Evolutionary conservation across 2,113 vertebrate genomes (phyloP), one percentile per base, ranked within the genome.

Genomic region (Labeo rohita): DNA sequence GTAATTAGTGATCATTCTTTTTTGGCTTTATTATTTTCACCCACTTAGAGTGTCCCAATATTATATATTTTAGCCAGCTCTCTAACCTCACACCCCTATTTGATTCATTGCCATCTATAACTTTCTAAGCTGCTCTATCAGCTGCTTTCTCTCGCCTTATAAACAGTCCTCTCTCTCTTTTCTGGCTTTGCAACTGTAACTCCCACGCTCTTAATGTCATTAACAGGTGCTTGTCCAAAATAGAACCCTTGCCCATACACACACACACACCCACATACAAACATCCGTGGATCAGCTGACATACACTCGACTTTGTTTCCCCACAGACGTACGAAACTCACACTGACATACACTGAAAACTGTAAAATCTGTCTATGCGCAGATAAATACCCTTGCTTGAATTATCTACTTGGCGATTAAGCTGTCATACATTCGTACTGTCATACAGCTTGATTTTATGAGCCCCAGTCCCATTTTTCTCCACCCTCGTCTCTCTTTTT

Each of bases 201-300:
- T 84, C 87, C 80, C 70, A 70, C 87, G 80, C 79, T 91, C 90
- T 93, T 95, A 93, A 95, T 94, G 93, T 94, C 93, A 94, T 95
- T 95, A 95, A 95, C 95, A 95, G 95, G 95, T 95, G 95, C 90
- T 87, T 89, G 91, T 93, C 92, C 18, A 91, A 95, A 96, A 96
- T 96, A 96, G 94, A 93, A 80, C 47, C 18, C 59, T 84, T 84
- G 78, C 63, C 79, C 85, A 39, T 68, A 70, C 72, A 50, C 65
- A 68, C 81, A 61, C 80, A 15, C 28, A 11, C 74, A 28, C 66
- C 65, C 72, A 59, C 70, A 70, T 5, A 3, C 88, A 47, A 59
- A 70, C 50, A 59, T 61, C 23, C n/a, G 18, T 50, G 76, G 66
- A 59, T 72, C 77, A 72, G 68, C 80, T 70, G 59, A 80, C 80